phyloP scores from a whole-genome alignment of 2,113 vertebrate genomes.

The Ploceus nigricollis region DNA sequence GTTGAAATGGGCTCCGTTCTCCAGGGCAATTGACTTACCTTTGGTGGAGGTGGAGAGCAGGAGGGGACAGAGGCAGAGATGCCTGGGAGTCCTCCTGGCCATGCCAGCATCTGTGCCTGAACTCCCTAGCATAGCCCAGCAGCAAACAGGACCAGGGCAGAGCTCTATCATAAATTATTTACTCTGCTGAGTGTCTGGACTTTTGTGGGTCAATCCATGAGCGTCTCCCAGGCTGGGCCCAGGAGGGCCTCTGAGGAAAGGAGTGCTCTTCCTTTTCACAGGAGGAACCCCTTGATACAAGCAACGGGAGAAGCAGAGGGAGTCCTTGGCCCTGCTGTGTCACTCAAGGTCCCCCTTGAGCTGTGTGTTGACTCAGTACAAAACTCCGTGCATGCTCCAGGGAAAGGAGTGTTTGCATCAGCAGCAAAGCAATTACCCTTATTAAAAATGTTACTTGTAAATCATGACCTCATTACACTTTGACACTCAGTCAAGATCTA shows the following conservation, averaged over 20 bases:
- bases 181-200: neutral
- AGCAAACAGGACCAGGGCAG: neutral
- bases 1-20: neutral
- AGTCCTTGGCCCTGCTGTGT: neutral
- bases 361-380: neutral
- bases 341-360: neutral
- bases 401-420: neutral
- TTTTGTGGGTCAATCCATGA: neutral
- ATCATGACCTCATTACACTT: neutral
- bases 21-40: neutral
- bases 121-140: neutral
- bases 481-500: neutral
- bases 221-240: neutral
- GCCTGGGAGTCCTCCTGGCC: neutral
- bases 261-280: neutral
- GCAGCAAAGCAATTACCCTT: neutral
- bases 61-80: neutral
- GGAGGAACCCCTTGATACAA: rapidly evolving
- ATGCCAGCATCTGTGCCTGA: neutral
- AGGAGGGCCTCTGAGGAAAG: neutral
- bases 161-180: neutral
- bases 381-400: neutral
- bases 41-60: neutral
- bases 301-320: neutral
- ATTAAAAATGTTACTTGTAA: slow-evolving; percentile 8